These are phyloP conservation scores for Chironomus tepperi DNA, from an alignment of 1,140 invertebrate genomes.

Conservation along the genomic window DNA sequence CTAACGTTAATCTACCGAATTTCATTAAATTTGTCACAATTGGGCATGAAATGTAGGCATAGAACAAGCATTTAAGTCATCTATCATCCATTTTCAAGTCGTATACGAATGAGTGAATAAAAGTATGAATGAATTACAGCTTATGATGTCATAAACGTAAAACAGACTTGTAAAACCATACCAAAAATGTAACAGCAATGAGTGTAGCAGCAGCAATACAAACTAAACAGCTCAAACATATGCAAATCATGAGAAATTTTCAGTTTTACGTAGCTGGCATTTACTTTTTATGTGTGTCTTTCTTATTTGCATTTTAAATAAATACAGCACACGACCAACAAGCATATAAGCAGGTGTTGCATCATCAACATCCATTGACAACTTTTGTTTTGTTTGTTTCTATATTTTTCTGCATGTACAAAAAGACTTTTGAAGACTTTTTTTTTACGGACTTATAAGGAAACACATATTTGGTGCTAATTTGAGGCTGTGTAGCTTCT, in stretches of 20 bases:
- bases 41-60: background rate
- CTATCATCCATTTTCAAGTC: background rate
- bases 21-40: background rate
- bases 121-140: background rate
- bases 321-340: background rate
- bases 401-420: too few relatives aligned
- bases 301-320: conserved; percentile 21
- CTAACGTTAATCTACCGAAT: too few relatives aligned
- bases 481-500: too few relatives aligned
- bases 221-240: background rate
- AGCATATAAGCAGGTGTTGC: background rate
- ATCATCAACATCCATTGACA: conserved; percentile 4
- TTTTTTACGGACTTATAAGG: too few relatives aligned
- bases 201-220: background rate
- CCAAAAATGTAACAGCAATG: background rate
- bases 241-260: conserved; percentile 3
- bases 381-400: background rate
- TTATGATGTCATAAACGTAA: background rate
- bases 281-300: conserved; percentile 3
- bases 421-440: too few relatives aligned
- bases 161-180: background rate
- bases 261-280: background rate
- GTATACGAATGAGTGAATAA: background rate
- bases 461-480: too few relatives aligned
- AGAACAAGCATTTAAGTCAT: background rate